These are phyloP conservation scores for Littorina saxatilis DNA, from an alignment of 1,140 invertebrate genomes.

Conservation along the genomic window DNA sequence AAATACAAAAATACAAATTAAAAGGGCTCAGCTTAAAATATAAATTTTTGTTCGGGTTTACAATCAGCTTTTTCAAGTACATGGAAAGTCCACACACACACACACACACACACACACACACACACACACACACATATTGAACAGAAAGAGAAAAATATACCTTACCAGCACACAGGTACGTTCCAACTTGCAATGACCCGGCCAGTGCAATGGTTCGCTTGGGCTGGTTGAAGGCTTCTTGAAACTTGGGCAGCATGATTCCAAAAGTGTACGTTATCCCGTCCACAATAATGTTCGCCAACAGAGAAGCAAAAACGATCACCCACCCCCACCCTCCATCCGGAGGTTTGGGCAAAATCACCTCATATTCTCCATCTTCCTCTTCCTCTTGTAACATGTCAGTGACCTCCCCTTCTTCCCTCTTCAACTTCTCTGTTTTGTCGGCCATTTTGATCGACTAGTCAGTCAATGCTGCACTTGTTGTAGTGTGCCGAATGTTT, in stretches of 20 bases:
- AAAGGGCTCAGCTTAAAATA: too few species aligned
- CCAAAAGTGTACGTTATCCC: constrained; percentile 96
- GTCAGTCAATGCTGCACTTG: background rate
- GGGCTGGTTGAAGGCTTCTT: constrained; percentile 87
- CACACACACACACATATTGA: background rate
- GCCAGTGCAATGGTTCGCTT: constrained; percentile 94
- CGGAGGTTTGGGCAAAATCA: constrained; percentile 78
- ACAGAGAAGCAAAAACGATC: constrained; percentile 87
- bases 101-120: background rate
- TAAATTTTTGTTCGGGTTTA: too few species aligned
- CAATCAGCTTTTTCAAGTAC: too few species aligned
- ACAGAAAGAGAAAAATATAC: background rate
- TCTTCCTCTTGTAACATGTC: constrained; percentile 1
- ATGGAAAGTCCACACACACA: background rate
- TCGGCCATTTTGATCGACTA: background rate
- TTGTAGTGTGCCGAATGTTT: background rate
- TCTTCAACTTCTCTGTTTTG: background rate
- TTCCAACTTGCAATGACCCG: constrained; percentile 77
- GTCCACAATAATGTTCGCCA: constrained; percentile 95
- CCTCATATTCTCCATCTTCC: constrained; percentile 37
- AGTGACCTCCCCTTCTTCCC: background rate
- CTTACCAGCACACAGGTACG: constrained; percentile 72
- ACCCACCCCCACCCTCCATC: constrained; percentile 90
- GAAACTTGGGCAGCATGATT: constrained; percentile 90
- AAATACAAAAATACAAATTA: too few species aligned